Conservation (phyloP, 2,113 vertebrate species). For the Arvicanthis niloticus region DNA sequence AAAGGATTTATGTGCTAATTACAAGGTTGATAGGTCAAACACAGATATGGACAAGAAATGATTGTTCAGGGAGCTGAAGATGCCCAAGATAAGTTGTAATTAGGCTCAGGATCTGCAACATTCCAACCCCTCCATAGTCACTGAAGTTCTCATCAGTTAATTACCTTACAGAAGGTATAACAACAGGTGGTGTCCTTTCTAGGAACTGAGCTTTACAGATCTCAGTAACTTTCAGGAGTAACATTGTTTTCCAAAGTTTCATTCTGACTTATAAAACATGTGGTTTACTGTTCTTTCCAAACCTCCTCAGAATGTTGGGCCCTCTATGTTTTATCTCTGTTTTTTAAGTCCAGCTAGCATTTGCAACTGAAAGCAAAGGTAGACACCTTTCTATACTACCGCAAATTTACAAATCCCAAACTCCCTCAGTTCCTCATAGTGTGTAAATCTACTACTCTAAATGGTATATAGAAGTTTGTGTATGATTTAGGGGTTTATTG, state of each 20-base stretch:
- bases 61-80: background rate
- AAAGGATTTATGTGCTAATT: background rate
- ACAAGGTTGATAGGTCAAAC: background rate
- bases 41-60: background rate
- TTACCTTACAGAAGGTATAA: background rate
- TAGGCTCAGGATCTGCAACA: background rate
- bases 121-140: background rate
- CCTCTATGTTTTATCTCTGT: background rate
- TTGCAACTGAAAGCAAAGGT: conserved; percentile 13
- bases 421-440: conserved; percentile 11
- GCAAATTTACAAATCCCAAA: background rate
- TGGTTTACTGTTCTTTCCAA: conserved; percentile 26
- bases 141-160: background rate
- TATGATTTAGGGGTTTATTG: conserved; percentile 2
- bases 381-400: background rate
- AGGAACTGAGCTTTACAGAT: background rate
- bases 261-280: background rate
- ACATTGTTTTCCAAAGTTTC: background rate
- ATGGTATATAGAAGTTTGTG: background rate
- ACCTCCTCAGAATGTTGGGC: background rate
- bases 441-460: background rate
- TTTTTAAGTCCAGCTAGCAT: conserved; percentile 28
- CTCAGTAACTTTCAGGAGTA: background rate
- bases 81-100: background rate
- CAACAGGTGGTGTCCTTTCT: background rate